These are phyloP conservation scores for Synergus laeviventris DNA, from an alignment of 2,888 invertebrate genomes.

Conservation along the genomic window DNA sequence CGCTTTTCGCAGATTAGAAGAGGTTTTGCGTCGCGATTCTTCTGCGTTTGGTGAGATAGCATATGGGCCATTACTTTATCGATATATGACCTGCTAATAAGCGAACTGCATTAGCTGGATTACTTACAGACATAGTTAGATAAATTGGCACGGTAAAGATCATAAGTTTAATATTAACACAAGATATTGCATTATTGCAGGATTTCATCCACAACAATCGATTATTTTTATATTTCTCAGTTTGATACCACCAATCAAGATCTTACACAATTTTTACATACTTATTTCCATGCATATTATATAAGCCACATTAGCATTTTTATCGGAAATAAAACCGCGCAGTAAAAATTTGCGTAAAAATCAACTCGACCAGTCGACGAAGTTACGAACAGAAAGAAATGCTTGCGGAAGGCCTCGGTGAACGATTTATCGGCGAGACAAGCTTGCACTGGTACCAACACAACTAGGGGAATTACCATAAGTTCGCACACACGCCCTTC, in stretches of 20 bases:
- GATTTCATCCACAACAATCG: neutral
- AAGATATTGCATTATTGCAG: neutral
- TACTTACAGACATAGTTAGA: neutral
- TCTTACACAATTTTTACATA: neutral
- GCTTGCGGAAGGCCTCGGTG: conserved; percentile 53
- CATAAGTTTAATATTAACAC: neutral
- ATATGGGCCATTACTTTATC: conserved; percentile 26
- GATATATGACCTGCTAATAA: conserved; percentile 25
- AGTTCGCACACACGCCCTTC: conserved; percentile 54
- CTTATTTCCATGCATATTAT: neutral
- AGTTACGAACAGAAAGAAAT: conserved; percentile 43
- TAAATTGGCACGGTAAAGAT: conserved; percentile 7
- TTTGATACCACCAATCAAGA: neutral
- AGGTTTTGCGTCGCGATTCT: conserved; percentile 3
- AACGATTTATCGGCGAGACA: conserved; percentile 55
- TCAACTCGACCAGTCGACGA: conserved; percentile 5
- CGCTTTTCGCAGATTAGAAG: neutral
- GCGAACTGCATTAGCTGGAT: conserved; percentile 23
- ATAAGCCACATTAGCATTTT: neutral
- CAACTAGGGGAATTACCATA: conserved; percentile 56
- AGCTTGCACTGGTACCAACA: conserved; percentile 56
- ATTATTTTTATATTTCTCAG: neutral
- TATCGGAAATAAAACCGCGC: neutral
- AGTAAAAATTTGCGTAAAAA: neutral
- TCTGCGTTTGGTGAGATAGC: neutral